Percentiles rank a stretch among this genome's conserved stretches.
These are phyloP conservation scores for Drosophila ironensis DNA, from an alignment of 1,140 invertebrate species.

Conservation along the genomic window DNA sequence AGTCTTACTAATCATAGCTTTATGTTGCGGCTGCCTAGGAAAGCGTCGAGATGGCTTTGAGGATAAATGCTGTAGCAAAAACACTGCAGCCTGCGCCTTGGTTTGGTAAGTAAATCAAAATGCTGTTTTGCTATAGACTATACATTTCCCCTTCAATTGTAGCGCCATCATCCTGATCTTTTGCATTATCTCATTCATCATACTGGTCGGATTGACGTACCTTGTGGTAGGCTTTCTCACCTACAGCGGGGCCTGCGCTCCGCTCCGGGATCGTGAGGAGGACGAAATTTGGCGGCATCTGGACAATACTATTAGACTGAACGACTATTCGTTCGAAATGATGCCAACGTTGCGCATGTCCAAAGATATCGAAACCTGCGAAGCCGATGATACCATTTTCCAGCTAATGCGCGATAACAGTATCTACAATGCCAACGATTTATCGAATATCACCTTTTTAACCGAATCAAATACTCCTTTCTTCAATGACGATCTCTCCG, in stretches of 20 bases:
- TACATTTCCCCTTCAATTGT: conserved; percentile 63
- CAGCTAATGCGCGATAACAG: conserved; percentile 83
- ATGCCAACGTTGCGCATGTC: conserved; percentile 59
- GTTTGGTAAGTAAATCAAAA: conserved; percentile 86
- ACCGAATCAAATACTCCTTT: conserved; percentile 82
- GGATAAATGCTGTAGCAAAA: conserved; percentile 92
- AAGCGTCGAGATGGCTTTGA: conserved; percentile 91
- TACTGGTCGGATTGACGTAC: conserved; percentile 87
- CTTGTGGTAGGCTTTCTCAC: conserved; percentile 88
- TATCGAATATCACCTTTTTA: neutral
- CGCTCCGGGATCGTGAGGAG: conserved; percentile 86
- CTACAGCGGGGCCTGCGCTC: conserved; percentile 89
- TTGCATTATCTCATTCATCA: conserved; percentile 87
- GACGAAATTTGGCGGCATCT: conserved; percentile 86
- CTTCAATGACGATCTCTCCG: conserved; percentile 81
- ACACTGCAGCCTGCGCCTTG: conserved; percentile 90
- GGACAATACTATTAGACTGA: conserved; percentile 85
- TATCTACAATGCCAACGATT: conserved; percentile 53
- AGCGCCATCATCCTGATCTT: conserved; percentile 92
- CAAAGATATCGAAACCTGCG: conserved; percentile 84
- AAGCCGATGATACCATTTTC: conserved; percentile 89
- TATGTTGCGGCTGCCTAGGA: conserved; percentile 93
- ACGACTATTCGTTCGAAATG: conserved; percentile 50
- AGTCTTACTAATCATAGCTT: conserved; percentile 85
- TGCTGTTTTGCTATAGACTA: neutral